These are phyloP conservation scores for Protobothrops mucrosquamatus DNA, from an alignment of 2,113 vertebrate species.

Conservation along the genomic window DNA sequence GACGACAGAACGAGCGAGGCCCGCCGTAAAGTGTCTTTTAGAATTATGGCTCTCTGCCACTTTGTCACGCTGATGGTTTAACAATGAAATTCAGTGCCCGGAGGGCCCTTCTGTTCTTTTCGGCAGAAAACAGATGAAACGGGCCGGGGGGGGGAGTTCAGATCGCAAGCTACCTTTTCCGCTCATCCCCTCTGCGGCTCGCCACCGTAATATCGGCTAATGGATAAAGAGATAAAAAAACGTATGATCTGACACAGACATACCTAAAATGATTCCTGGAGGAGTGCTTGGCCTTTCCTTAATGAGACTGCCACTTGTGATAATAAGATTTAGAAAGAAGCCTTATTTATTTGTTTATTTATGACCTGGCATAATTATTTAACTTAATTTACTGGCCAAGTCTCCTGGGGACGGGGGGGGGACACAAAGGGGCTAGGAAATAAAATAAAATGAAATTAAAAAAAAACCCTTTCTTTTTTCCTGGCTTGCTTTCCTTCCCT, in stretches of 20 bases:
- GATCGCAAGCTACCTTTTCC: background rate
- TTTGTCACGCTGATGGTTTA: slow-evolving; percentile 20
- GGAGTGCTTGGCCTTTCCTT: slow-evolving; percentile 30
- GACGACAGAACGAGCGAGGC: background rate
- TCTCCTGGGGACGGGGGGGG: background rate
- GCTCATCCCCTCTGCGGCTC: background rate
- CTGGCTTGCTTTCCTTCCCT: background rate
- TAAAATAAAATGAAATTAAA: background rate
- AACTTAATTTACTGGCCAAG: slow-evolving; percentile 14
- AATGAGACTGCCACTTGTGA: background rate
- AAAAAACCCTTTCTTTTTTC: background rate
- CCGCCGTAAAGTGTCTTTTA: background rate
- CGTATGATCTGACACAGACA: background rate
- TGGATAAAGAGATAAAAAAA: slow-evolving; percentile 21
- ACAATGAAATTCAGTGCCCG: background rate
- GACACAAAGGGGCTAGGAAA: background rate
- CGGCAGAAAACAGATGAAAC: background rate
- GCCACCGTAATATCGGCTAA: background rate
- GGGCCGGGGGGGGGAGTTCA: background rate
- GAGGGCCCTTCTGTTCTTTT: slow-evolving; percentile 4
- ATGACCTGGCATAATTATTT: slow-evolving; percentile 15
- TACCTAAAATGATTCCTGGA: slow-evolving; percentile 27
- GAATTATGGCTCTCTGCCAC: background rate
- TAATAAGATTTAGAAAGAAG: slow-evolving; percentile 21
- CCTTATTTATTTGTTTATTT: slow-evolving; percentile 45